Percentiles rank a stretch among this genome's conserved stretches.
These are phyloP conservation scores for Conus canariensis DNA, from an alignment of 2,888 invertebrate genomes.

Conservation along the genomic window DNA sequence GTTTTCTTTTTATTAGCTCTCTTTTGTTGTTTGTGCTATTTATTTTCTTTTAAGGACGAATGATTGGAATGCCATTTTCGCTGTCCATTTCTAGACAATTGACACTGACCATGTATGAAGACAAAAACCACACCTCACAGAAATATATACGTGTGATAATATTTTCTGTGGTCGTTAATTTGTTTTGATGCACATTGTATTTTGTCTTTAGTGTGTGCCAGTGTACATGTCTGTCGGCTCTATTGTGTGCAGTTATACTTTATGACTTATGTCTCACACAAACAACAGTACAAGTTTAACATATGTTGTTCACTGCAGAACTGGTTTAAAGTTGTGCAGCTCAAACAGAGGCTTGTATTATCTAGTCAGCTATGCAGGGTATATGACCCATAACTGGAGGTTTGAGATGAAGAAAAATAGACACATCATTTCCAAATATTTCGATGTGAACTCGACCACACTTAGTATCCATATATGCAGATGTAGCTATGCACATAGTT, in stretches of 20 bases:
- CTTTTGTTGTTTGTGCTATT: neutral
- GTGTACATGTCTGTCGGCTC: neutral
- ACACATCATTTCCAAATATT: neutral
- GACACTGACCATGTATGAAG: neutral
- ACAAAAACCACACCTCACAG: neutral
- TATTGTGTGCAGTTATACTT: neutral
- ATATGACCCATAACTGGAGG: neutral
- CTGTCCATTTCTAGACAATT: neutral
- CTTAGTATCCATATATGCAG: no score
- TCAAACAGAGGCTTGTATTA: neutral
- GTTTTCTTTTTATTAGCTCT: neutral
- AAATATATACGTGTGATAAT: neutral
- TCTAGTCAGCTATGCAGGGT: slow-evolving; percentile 33
- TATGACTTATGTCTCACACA: neutral
- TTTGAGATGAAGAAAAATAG: neutral
- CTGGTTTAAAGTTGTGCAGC: neutral
- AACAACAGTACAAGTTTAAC: neutral
- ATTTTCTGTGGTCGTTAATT: neutral
- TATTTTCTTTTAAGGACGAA: neutral
- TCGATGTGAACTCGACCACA: no score
- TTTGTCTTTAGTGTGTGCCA: neutral
- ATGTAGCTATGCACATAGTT: no score
- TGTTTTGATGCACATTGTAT: neutral
- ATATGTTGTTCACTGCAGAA: neutral
- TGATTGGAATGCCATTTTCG: neutral